phyloP scores from a whole-genome alignment of 2,797 vertebrate species.

The Malurus leucopterus region DNA sequence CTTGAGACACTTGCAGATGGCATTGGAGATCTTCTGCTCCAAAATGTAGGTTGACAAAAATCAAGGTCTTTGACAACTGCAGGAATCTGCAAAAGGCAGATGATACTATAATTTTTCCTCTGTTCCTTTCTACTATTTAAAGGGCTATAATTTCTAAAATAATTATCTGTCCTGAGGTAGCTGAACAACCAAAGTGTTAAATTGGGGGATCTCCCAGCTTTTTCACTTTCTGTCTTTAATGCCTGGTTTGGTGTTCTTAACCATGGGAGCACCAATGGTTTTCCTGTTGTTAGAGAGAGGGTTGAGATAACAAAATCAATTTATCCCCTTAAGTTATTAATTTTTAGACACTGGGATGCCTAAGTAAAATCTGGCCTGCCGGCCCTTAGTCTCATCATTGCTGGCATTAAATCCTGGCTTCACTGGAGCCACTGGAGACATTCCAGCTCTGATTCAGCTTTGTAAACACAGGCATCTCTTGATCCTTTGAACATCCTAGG shows the following conservation, averaged over 20 bases:
- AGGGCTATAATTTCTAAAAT: background rate
- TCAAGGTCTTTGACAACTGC: background rate
- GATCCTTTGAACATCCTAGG: background rate
- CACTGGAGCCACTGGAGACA: background rate
- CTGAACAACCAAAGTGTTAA: background rate
- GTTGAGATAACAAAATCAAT: background rate
- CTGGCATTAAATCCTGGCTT: background rate
- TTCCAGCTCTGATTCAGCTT: background rate
- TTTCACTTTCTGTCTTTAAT: background rate
- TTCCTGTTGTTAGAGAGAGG: background rate
- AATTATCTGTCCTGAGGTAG: background rate
- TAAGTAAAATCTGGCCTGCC: background rate
- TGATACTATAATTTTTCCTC: background rate
- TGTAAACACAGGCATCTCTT: background rate
- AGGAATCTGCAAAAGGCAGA: background rate
- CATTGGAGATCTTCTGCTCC: background rate
- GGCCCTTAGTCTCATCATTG: background rate
- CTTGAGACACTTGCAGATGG: background rate
- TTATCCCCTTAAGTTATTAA: background rate
- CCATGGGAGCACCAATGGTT: background rate
- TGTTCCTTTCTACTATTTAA: background rate
- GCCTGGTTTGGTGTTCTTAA: background rate
- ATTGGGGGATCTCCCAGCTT: background rate
- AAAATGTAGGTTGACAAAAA: background rate
- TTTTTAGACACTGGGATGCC: background rate